A percentile compares a stretch with the other conserved stretches of the same genome.
Evolutionary conservation across 2,113 vertebrate genomes (phyloP).

Genomic region (Gnathonemus longibarbis): DNA sequence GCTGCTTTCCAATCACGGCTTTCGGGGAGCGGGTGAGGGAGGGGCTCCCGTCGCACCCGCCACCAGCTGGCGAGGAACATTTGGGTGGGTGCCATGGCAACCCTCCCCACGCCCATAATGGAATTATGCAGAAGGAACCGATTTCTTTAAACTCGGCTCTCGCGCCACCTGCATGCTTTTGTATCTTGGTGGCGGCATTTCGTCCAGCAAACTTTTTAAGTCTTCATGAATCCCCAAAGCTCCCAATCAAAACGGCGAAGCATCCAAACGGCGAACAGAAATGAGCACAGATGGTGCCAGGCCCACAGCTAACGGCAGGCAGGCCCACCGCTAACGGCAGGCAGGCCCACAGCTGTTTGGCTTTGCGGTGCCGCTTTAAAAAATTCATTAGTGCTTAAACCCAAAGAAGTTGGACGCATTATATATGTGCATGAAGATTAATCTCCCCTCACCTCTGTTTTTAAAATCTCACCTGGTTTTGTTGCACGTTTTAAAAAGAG

Average conservation of each 20-base stretch:
- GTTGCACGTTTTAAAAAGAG: background rate
- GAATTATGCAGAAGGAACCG: conserved; percentile 13
- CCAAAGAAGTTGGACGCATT: background rate
- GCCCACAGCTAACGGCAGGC: background rate
- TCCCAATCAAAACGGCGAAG: background rate
- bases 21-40: background rate
- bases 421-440: background rate
- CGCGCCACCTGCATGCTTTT: background rate
- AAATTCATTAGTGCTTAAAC: background rate
- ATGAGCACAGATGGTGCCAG: background rate
- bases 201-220: background rate
- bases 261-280: background rate
- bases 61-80: background rate
- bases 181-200: background rate
- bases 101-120: background rate
- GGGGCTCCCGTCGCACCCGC: background rate
- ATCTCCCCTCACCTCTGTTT: background rate
- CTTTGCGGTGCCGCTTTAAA: background rate
- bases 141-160: background rate
- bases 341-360: background rate
- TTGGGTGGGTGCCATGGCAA: conserved; percentile 20
- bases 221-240: background rate
- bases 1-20: background rate
- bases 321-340: background rate
- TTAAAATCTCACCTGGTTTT: background rate